phyloP scores from a whole-genome alignment of 1,140 invertebrate genomes.

The Cyclina sinensis region DNA sequence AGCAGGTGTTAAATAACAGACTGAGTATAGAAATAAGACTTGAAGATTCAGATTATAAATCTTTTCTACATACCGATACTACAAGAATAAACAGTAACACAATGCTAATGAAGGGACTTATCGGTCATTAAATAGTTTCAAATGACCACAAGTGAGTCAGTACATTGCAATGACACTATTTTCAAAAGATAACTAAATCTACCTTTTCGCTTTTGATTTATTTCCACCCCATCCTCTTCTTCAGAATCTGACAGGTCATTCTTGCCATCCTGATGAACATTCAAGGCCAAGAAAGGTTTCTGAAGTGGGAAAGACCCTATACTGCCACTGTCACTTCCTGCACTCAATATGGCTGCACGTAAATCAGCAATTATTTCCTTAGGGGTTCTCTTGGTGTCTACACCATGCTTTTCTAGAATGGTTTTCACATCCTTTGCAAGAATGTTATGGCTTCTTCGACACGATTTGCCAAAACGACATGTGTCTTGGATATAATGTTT shows the following conservation, averaged over 20 bases:
- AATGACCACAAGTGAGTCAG: not conserved
- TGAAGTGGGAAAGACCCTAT: not conserved
- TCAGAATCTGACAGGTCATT: not conserved
- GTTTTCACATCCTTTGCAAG: not conserved
- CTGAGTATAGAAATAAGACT: too few species aligned
- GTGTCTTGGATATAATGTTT: conserved; percentile 28
- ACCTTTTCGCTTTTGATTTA: not conserved
- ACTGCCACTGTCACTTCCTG: conserved; percentile 24
- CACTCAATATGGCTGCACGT: not conserved
- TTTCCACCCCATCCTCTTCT: not conserved
- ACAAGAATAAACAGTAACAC: too few species aligned
- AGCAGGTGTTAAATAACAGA: too few species aligned
- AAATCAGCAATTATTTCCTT: conserved; percentile 52
- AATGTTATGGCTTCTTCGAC: conserved; percentile 51
- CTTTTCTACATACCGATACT: too few species aligned
- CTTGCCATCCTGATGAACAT: not conserved
- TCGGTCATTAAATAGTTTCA: too few species aligned
- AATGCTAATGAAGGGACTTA: too few species aligned
- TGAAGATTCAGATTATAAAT: too few species aligned
- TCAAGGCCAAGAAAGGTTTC: not conserved
- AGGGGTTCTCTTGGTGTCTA: conserved; percentile 24
- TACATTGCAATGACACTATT: too few species aligned
- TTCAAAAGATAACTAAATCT: too few species aligned
- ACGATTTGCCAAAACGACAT: conserved; percentile 34
- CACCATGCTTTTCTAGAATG: conserved; percentile 49